These are phyloP conservation scores for Desoria tigrina DNA, from an alignment of 2,888 invertebrate species.

Conservation along the genomic window DNA sequence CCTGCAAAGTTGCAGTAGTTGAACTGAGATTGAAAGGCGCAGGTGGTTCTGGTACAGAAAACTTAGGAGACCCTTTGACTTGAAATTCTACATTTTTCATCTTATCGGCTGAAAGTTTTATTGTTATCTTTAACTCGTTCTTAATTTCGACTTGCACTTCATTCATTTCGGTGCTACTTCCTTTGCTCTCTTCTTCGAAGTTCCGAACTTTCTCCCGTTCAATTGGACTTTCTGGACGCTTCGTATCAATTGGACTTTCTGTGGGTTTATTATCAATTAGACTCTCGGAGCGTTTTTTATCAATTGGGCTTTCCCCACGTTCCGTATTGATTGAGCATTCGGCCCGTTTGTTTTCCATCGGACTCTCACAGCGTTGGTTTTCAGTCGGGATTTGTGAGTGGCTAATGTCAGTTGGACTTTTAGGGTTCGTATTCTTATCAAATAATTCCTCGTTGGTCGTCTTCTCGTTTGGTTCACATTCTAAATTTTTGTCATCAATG, in stretches of 20 bases:
- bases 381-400: not conserved
- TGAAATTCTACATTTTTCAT: slow-evolving; percentile 51
- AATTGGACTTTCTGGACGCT: slow-evolving; percentile 12
- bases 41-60: slow-evolving; percentile 61
- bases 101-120: slow-evolving; percentile 50
- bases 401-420: slow-evolving; percentile 32
- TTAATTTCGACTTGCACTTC: slow-evolving; percentile 51
- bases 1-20: slow-evolving; percentile 24
- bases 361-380: no score
- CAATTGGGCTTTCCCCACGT: not conserved
- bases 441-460: no score
- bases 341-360: slow-evolving; percentile 54
- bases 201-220: slow-evolving; percentile 30
- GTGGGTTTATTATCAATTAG: slow-evolving; percentile 48
- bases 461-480: no score
- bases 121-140: slow-evolving; percentile 51
- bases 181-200: slow-evolving; percentile 46
- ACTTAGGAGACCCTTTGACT: slow-evolving; percentile 55
- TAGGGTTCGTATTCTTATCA: no score
- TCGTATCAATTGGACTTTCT: slow-evolving; percentile 52
- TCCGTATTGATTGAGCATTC: slow-evolving; percentile 50
- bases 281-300: slow-evolving; percentile 54
- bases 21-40: slow-evolving; percentile 62
- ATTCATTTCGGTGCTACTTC: slow-evolving; percentile 46
- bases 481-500: no score